Conservation (phyloP, 2,113 vertebrate species). For the human (Homo sapiens) region DNA sequence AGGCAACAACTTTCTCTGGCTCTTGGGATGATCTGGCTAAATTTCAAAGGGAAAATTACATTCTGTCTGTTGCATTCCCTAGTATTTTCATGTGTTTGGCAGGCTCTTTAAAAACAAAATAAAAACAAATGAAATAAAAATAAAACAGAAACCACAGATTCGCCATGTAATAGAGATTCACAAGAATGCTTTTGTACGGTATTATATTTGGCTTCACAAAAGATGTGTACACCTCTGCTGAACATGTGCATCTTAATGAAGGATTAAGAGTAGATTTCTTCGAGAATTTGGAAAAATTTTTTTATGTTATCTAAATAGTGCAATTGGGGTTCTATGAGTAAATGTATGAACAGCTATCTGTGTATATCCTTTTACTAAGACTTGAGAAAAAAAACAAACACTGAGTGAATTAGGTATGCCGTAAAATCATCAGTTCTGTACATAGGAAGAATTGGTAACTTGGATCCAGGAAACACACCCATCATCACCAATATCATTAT, state of each 20-base stretch:
- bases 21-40: neutral
- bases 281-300: neutral
- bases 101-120: constrained; percentile 29
- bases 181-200: neutral
- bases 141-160: neutral
- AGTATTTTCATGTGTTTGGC: neutral
- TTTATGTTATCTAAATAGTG: neutral
- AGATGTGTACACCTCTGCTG: neutral
- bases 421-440: neutral
- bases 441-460: neutral
- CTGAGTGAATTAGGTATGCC: neutral
- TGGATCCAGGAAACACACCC: neutral
- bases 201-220: neutral
- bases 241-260: neutral
- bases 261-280: neutral
- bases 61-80: neutral
- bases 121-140: constrained; percentile 24
- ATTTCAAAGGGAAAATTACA: constrained; percentile 26
- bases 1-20: neutral
- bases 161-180: neutral
- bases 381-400: neutral
- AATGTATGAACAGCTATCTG: neutral
- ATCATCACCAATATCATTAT: neutral
- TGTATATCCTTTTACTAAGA: neutral
- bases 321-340: neutral